A percentile compares a stretch with the other conserved stretches of the same genome.
Conservation (phyloP, 2,797 vertebrate genomes). For the Poecilia velifera region DNA sequence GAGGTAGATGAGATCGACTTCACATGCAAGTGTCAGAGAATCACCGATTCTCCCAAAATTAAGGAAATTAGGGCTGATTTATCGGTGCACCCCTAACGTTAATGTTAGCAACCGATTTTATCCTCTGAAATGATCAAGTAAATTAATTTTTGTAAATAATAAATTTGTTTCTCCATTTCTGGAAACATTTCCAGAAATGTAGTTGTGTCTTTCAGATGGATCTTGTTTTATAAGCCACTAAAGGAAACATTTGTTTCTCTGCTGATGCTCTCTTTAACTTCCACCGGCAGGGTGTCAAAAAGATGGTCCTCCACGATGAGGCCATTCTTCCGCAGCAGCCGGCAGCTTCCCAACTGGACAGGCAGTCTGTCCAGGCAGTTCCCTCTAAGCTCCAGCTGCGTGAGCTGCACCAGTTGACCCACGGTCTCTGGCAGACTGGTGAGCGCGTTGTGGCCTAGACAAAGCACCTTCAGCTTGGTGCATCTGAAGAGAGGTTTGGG, state of each 20-base stretch:
- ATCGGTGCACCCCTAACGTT: not conserved
- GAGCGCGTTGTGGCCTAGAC: constrained; percentile 92
- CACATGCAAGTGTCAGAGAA: too few species aligned
- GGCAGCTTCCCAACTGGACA: constrained; percentile 88
- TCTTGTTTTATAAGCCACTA: constrained; percentile 83
- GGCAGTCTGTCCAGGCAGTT: constrained; percentile 95
- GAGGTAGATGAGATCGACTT: too few species aligned
- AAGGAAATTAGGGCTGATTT: too few species aligned
- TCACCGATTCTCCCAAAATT: too few species aligned
- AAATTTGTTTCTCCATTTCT: constrained; percentile 11
- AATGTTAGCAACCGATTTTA: constrained; percentile 35
- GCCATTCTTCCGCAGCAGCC: constrained; percentile 87
- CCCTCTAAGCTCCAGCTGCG: constrained; percentile 93
- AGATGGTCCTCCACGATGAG: constrained; percentile 95
- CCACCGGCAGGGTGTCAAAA: constrained; percentile 91
- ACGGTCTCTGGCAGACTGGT: constrained; percentile 87
- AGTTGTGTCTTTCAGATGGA: constrained; percentile 20
- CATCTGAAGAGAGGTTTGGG: constrained; percentile 94
- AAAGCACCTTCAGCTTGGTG: constrained; percentile 92
- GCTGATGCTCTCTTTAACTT: constrained; percentile 92
- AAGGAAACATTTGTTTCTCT: constrained; percentile 86
- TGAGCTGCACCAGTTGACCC: constrained; percentile 89
- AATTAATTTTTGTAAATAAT: constrained; percentile 34
- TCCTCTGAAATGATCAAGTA: constrained; percentile 49
- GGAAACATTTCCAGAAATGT: not conserved